These are phyloP conservation scores for Stictocephala bisonia DNA, from an alignment of 2,888 invertebrate species.

Conservation along the genomic window DNA sequence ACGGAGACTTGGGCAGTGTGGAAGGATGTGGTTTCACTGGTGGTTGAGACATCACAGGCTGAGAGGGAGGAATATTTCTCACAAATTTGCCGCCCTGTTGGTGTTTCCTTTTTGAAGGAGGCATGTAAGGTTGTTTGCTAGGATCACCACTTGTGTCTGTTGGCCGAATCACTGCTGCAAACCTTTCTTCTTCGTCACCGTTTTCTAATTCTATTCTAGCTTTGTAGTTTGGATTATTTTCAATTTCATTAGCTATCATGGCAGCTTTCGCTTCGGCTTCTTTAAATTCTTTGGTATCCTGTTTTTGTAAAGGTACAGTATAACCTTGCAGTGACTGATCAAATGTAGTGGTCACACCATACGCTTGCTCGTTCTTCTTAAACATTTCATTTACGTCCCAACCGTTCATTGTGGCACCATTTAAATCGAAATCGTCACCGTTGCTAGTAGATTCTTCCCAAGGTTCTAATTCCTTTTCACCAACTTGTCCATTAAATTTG, in stretches of 20 bases:
- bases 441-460: slow-evolving; percentile 79
- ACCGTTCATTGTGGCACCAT: slow-evolving; percentile 83
- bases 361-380: slow-evolving; percentile 88
- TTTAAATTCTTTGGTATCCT: slow-evolving; percentile 89
- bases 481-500: slow-evolving; percentile 83
- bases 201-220: slow-evolving; percentile 91
- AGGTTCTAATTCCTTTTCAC: slow-evolving; percentile 87
- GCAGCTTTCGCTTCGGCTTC: slow-evolving; percentile 82
- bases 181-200: slow-evolving; percentile 88
- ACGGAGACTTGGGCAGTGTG: slow-evolving; percentile 54
- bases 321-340: slow-evolving; percentile 93
- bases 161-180: slow-evolving; percentile 78
- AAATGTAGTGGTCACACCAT: slow-evolving; percentile 93
- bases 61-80: slow-evolving; percentile 55
- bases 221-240: slow-evolving; percentile 84
- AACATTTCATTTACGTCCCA: slow-evolving; percentile 99
- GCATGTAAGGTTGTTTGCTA: slow-evolving; percentile 75
- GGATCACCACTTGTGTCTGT: slow-evolving; percentile 55
- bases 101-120: slow-evolving; percentile 80
- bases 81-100: slow-evolving; percentile 48
- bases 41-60: slow-evolving; percentile 16
- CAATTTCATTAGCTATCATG: slow-evolving; percentile 93
- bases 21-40: slow-evolving; percentile 53
- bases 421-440: slow-evolving; percentile 75
- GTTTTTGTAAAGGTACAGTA: slow-evolving; percentile 86